Evolutionary conservation across 1,140 invertebrate species (phyloP).

Genomic region (Linepithema humile): DNA sequence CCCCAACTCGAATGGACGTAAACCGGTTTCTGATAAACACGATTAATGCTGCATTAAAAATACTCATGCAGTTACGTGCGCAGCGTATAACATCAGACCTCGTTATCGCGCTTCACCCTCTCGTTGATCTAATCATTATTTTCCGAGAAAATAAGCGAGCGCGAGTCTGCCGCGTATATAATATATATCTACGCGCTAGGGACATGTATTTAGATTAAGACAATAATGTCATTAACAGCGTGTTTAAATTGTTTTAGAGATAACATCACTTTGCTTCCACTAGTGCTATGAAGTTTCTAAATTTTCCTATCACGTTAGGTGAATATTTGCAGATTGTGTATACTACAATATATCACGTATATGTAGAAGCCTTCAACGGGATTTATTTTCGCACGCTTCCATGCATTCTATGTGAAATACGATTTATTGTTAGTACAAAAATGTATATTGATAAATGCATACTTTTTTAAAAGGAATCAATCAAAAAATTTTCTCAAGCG

Average conservation of each 20-base stretch:
- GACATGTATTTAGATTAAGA: conserved; percentile 2
- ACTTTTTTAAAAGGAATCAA: background rate
- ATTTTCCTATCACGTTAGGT: background rate
- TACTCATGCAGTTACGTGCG: conserved; percentile 46
- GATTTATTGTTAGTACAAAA: conserved; percentile 20
- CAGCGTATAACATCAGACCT: conserved; percentile 43
- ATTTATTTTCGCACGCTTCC: conserved; percentile 12
- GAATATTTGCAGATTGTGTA: background rate
- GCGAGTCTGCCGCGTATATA: background rate
- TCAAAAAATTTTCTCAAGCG: background rate
- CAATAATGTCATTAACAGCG: conserved; percentile 19
- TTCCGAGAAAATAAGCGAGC: conserved; percentile 20
- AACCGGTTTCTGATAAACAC: conserved; percentile 27
- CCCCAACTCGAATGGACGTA: conserved; percentile 14
- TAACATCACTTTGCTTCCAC: conserved; percentile 19
- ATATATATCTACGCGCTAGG: background rate
- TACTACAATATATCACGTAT: background rate
- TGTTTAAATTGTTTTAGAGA: conserved; percentile 23
- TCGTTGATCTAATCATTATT: conserved; percentile 45
- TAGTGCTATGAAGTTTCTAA: background rate
- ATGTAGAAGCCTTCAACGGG: conserved; percentile 2
- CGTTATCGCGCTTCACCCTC: conserved; percentile 24
- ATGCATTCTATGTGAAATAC: background rate
- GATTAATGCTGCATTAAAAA: conserved; percentile 52
- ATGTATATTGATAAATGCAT: conserved; percentile 1